phyloP scores from a whole-genome alignment of 2,113 vertebrate species.

The Brevimyrus niger region DNA sequence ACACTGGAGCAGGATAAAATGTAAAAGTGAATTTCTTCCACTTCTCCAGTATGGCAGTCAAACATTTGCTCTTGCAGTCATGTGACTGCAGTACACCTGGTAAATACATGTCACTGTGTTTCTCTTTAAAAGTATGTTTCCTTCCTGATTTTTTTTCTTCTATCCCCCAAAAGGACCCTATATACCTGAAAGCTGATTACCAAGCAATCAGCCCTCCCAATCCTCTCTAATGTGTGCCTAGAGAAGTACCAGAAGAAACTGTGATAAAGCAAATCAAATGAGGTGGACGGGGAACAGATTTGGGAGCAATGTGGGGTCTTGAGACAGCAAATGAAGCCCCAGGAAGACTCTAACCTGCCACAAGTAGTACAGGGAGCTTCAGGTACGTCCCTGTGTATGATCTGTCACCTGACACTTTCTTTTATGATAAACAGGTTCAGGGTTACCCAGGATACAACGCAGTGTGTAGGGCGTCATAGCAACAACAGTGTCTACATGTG shows the following conservation, averaged over 20 bases:
- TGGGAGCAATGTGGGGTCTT: background rate
- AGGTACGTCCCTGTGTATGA: background rate
- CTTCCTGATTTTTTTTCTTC: background rate
- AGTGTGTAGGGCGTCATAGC: background rate
- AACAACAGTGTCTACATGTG: background rate
- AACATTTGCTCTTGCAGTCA: background rate
- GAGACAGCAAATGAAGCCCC: background rate
- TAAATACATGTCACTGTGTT: background rate
- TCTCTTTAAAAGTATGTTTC: background rate
- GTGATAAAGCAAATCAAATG: background rate
- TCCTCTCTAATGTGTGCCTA: background rate
- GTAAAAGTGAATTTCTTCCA: too few relatives aligned
- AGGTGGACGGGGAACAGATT: background rate
- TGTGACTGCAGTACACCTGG: background rate
- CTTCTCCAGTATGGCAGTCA: background rate
- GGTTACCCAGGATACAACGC: background rate
- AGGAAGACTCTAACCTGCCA: background rate
- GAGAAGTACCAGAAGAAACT: background rate
- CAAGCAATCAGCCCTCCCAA: background rate
- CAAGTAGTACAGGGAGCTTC: too few relatives aligned
- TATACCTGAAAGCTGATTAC: background rate
- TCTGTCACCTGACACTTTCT: background rate
- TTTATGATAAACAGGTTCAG: background rate
- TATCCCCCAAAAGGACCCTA: background rate
- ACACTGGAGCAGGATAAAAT: too few relatives aligned